Base-by-base conservation (phyloP, 2,797 vertebrate genomes). In the Falco concolor region DNA sequence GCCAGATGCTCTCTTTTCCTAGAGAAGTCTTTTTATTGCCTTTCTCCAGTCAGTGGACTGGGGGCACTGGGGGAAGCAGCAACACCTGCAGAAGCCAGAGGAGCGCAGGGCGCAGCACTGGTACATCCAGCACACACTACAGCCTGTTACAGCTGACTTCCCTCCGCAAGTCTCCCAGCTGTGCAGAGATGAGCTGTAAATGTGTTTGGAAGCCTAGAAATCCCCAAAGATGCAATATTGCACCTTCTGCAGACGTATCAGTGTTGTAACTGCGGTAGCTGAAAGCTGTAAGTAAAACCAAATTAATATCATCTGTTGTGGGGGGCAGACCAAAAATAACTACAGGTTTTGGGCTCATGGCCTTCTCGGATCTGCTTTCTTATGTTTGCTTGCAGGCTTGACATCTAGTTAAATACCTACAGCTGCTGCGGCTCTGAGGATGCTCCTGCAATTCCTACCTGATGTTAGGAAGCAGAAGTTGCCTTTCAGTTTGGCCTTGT, bases 41-140 rank as follows among this genome's bases (percentile, higher is more conserved):
- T 56, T 70, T 54, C 67, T 65, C 54, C 75, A 72, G 57, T 1
- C 1, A 42, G 53, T 16, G 87, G 14, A 15, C 27, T 19, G 17
- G 18, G 70, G 27, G 40, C 4, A 5, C 6, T 3, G 16, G 9
- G 47, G n/a, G 42, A 44, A 59, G 44, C 47, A 70, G 72, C n/a
- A 75, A 7, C 0, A 18, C 42, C 49, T 24, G 49, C 73, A 84
- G 56, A 38, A 86, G 73, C 28, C 47, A 12, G 56, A 42, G 38
- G 21, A 60, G 69, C 56, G 28, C 57, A 47, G 49, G 40, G 34
- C 7, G 19, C 73, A 44, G 21, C 0, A 0, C 42, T 38, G 68
- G 6, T 9, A 18, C 1, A 1, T 13, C 38, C 65, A 60, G 60
- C 25, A 12, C 42, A 40, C 23, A 0, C 23, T 24, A 3, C 36